Evolutionary conservation across 2,888 invertebrate species (phyloP).

Genomic region (Rhingia rostrata): DNA sequence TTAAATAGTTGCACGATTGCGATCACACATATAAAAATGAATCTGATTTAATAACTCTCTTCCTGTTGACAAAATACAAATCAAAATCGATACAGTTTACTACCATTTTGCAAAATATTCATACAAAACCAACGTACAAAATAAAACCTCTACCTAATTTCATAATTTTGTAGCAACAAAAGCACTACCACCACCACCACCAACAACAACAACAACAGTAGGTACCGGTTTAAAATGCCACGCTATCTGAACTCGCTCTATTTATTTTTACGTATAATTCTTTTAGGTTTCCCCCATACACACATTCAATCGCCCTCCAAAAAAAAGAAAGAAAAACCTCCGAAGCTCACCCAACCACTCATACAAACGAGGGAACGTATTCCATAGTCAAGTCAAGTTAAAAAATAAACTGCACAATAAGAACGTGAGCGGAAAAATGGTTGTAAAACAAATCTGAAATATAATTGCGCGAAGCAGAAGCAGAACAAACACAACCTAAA

Average conservation of each 20-base stretch:
- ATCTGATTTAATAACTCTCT: constrained; percentile 14
- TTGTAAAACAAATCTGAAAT: constrained; percentile 34
- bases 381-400: constrained; percentile 11
- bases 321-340: constrained; percentile 34
- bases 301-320: constrained; percentile 53
- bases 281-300: constrained; percentile 53
- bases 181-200: constrained; percentile 1
- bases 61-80: constrained; percentile 40
- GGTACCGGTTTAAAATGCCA: constrained; percentile 74
- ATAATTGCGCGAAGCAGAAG: constrained; percentile 44
- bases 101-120: constrained; percentile 30
- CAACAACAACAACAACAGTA: constrained; percentile 45
- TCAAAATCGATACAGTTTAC: constrained; percentile 57
- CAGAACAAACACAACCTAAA: constrained; percentile 49
- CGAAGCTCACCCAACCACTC: constrained; percentile 40
- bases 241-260: constrained; percentile 72
- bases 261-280: constrained; percentile 70
- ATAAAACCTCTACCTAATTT: constrained; percentile 58
- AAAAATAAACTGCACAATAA: constrained; percentile 51
- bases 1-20: too few relatives aligned
- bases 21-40: too few relatives aligned
- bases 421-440: constrained; percentile 22
- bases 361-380: not conserved
- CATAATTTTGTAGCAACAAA: constrained; percentile 63
- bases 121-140: constrained; percentile 8